phyloP scores from a whole-genome alignment of 1,140 invertebrate species.

The Papilio dardanus region DNA sequence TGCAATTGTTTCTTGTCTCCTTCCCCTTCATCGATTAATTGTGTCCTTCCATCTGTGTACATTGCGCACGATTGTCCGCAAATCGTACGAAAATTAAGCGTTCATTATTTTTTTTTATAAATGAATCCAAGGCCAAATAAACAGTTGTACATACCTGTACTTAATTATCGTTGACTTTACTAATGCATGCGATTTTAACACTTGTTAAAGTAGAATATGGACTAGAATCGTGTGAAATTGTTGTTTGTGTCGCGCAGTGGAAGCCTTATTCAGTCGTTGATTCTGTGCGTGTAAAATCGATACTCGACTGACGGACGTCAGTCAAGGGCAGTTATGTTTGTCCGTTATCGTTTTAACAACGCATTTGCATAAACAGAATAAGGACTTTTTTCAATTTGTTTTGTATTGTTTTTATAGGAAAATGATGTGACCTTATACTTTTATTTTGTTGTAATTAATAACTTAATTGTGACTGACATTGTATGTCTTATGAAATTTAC shows the following conservation, averaged over 20 bases:
- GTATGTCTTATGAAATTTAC: too few species aligned
- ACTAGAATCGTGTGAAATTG: conserved; percentile 43
- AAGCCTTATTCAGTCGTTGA: conserved; percentile 68
- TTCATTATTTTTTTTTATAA: conserved; percentile 40
- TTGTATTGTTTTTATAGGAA: background rate
- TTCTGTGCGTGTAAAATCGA: conserved; percentile 73
- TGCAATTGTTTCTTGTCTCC: background rate
- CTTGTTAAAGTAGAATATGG: conserved; percentile 41
- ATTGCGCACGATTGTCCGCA: conserved; percentile 8
- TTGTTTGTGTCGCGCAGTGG: conserved; percentile 54
- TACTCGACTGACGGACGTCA: conserved; percentile 71
- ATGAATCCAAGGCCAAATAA: conserved; percentile 59
- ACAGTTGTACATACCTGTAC: conserved; percentile 55
- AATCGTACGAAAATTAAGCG: conserved; percentile 14
- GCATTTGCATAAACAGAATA: conserved; percentile 33
- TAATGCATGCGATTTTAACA: conserved; percentile 43
- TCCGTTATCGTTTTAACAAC: conserved; percentile 42
- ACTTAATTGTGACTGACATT: too few species aligned
- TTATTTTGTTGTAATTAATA: background rate
- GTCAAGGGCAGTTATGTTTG: conserved; percentile 62
- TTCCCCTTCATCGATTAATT: background rate
- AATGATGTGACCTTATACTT: background rate
- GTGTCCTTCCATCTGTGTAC: background rate
- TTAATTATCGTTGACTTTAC: conserved; percentile 59
- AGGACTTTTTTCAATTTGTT: conserved; percentile 8